These are phyloP conservation scores for Aphidius colemani DNA, from an alignment of 2,888 invertebrate genomes.

Conservation along the genomic window DNA sequence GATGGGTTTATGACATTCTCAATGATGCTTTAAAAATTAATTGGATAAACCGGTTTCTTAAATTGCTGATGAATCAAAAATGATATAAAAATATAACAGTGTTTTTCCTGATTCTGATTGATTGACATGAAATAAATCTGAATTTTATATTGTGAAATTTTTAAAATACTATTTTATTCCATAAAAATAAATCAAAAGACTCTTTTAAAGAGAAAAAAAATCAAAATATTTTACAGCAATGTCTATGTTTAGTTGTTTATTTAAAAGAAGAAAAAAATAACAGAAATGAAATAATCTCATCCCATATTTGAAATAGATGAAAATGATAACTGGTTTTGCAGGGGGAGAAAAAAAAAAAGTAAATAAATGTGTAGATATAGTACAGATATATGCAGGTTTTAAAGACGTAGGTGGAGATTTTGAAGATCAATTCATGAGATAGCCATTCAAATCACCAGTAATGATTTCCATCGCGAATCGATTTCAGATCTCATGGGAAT, in stretches of 20 bases:
- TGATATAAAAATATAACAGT: too few species aligned
- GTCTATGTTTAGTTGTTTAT: too few species aligned
- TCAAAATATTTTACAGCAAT: too few species aligned
- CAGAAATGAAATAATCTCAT: too few species aligned
- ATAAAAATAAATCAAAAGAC: too few species aligned
- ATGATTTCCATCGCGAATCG: conserved; percentile 60
- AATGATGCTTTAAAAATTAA: conserved; percentile 6
- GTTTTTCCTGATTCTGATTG: not conserved
- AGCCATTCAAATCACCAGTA: conserved; percentile 59
- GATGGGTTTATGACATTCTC: conserved; percentile 2
- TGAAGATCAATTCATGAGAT: conserved; percentile 55
- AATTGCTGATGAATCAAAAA: not conserved
- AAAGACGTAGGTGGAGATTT: conserved; percentile 25
- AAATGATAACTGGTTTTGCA: conserved; percentile 18
- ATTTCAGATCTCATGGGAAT: conserved; percentile 58
- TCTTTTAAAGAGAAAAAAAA: too few species aligned
- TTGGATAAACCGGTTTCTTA: conserved; percentile 15
- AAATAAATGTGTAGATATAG: not conserved
- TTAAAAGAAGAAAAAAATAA: too few species aligned
- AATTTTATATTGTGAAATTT: too few species aligned
- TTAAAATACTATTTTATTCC: too few species aligned
- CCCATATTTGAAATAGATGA: conserved; percentile 6
- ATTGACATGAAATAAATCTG: not conserved
- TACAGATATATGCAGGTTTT: not conserved
- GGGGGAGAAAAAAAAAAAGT: conserved; percentile 4